These are phyloP conservation scores for Melitaea cinxia DNA, from an alignment of 1,140 invertebrate genomes.

Conservation along the genomic window DNA sequence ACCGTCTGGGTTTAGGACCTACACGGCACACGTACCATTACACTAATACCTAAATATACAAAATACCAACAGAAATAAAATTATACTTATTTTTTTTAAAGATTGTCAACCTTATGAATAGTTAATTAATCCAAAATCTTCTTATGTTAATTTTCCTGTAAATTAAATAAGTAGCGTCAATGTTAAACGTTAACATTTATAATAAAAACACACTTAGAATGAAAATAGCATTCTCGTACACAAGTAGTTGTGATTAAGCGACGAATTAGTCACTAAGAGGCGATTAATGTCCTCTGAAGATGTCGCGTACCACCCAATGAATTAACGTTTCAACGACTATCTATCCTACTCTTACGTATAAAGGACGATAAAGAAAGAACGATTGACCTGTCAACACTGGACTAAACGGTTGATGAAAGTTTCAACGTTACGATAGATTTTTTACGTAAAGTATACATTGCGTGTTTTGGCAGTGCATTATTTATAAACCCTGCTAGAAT, in stretches of 20 bases:
- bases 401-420: constrained; percentile 4
- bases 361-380: constrained; percentile 10
- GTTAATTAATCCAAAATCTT: too few species aligned
- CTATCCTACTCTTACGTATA: constrained; percentile 20
- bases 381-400: constrained; percentile 27
- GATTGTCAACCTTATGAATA: too few species aligned
- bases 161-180: too few species aligned
- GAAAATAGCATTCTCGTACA: constrained; percentile 11
- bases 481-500: neutral
- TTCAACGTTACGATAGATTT: neutral
- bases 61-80: too few species aligned
- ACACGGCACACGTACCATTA: too few species aligned
- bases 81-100: too few species aligned
- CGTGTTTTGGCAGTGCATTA: neutral
- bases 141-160: too few species aligned
- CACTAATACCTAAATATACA: too few species aligned
- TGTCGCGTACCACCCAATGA: constrained; percentile 30
- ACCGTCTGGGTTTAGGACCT: too few species aligned
- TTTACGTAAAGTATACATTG: constrained; percentile 14
- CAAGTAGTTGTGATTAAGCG: constrained; percentile 26
- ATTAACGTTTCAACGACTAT: constrained; percentile 27
- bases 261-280: constrained; percentile 36
- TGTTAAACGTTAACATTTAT: constrained; percentile 1
- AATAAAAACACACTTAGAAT: constrained; percentile 13
- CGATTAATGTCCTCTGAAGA: constrained; percentile 37